phyloP scores from a whole-genome alignment of 2,888 invertebrate genomes.

The Phasia obesa region DNA sequence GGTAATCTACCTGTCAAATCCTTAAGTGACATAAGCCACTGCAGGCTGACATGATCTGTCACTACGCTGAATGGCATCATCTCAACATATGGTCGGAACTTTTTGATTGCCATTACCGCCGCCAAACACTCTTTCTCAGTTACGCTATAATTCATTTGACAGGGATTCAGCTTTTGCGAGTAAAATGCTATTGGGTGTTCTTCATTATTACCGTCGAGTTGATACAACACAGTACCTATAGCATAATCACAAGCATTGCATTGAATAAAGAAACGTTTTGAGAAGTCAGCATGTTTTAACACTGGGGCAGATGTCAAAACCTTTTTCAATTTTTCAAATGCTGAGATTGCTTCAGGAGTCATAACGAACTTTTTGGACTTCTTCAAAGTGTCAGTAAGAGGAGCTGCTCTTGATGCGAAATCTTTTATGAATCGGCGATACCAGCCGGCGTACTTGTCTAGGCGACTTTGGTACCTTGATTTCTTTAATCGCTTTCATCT shows the following conservation, averaged over 20 bases:
- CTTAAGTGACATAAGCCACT: constrained; percentile 40
- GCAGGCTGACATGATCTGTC: constrained; percentile 19
- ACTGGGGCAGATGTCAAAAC: constrained; percentile 18
- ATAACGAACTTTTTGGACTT: neutral
- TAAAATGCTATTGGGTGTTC: constrained; percentile 39
- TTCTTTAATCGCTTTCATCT: neutral
- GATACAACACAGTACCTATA: constrained; percentile 49
- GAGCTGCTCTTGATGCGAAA: neutral
- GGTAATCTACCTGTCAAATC: constrained; percentile 26
- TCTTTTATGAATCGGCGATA: neutral
- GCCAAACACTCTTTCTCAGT: constrained; percentile 62
- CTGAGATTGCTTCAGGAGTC: neutral
- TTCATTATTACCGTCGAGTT: constrained; percentile 13
- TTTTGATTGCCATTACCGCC: constrained; percentile 39
- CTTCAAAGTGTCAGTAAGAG: neutral
- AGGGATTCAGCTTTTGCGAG: constrained; percentile 13
- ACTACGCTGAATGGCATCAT: neutral
- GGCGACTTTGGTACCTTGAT: neutral
- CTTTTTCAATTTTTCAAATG: neutral
- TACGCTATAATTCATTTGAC: constrained; percentile 43
- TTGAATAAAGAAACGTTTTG: constrained; percentile 56
- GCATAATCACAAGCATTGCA: constrained; percentile 60
- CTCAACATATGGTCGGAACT: constrained; percentile 47
- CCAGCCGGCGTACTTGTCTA: neutral
- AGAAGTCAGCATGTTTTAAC: neutral